Conservation (phyloP, 1,140 invertebrate genomes). For the Cryptotermes secundus region DNA sequence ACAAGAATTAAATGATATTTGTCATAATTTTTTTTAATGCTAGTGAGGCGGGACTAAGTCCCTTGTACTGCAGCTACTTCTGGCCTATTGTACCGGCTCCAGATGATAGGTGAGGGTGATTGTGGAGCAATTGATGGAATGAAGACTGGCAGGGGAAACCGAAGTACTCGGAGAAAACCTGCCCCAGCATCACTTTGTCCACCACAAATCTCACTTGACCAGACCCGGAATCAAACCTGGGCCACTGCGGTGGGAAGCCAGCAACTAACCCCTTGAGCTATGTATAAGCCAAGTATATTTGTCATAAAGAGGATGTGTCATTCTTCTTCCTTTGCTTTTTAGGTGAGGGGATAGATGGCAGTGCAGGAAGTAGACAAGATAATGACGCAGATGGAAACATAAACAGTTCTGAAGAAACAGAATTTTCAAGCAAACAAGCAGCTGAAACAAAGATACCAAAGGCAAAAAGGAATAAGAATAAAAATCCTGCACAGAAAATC, state of each 20-base stretch:
- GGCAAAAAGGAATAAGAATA: not conserved
- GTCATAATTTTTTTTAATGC: too few species aligned
- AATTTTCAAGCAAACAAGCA: not conserved
- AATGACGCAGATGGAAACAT: not conserved
- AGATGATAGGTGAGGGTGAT: too few species aligned
- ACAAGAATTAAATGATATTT: too few species aligned
- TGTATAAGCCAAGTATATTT: not conserved
- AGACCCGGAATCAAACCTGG: not conserved
- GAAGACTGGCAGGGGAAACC: too few species aligned
- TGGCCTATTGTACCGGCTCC: too few species aligned
- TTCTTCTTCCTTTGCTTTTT: not conserved
- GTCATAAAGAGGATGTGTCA: not conserved
- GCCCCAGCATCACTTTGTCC: not conserved
- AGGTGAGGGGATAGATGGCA: not conserved
- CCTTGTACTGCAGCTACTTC: too few species aligned
- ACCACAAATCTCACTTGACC: not conserved
- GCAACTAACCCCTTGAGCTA: too few species aligned
- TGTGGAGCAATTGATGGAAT: too few species aligned
- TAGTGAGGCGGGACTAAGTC: too few species aligned
- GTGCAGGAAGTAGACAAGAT: not conserved
- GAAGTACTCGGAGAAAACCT: not conserved
- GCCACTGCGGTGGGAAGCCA: too few species aligned
- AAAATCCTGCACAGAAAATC: not conserved
- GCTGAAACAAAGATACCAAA: not conserved
- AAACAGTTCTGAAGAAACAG: not conserved